phyloP scores from a whole-genome alignment of 2,113 vertebrate species.

The Galbula dea region DNA sequence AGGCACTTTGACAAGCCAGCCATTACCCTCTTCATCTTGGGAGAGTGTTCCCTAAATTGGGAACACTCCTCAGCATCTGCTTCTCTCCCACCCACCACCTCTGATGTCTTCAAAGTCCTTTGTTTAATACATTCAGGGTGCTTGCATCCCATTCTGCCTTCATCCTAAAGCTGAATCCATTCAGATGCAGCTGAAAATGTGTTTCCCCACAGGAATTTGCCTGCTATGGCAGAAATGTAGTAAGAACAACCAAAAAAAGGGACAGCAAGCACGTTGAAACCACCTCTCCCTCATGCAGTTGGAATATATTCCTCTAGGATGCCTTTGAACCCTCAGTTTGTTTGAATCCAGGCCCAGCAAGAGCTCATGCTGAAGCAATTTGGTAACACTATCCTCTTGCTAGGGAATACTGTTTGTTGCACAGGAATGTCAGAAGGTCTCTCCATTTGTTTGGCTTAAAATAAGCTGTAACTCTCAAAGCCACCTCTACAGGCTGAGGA shows the following conservation, averaged over 20 bases:
- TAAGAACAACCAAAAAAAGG: not conserved
- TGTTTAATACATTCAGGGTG: constrained; percentile 48
- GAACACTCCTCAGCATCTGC: constrained; percentile 46
- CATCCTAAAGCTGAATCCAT: constrained; percentile 49
- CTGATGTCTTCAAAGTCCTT: constrained; percentile 34
- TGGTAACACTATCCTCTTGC: constrained; percentile 56
- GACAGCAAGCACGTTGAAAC: not conserved
- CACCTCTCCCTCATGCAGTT: constrained; percentile 5
- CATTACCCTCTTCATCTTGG: constrained; percentile 14
- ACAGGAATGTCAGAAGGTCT: constrained; percentile 17
- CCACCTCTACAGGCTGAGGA: constrained; percentile 26
- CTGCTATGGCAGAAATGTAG: constrained; percentile 49
- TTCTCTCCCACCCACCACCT: constrained; percentile 37
- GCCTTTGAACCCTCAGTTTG: constrained; percentile 30
- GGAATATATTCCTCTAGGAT: constrained; percentile 20
- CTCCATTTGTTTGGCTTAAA: constrained; percentile 45
- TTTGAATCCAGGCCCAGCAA: constrained; percentile 31
- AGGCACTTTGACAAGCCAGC: constrained; percentile 27
- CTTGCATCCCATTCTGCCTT: constrained; percentile 17
- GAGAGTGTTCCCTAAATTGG: constrained; percentile 49
- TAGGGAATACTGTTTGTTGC: constrained; percentile 15
- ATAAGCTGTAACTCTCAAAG: constrained; percentile 31
- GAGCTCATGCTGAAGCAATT: constrained; percentile 54
- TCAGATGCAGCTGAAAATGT: constrained; percentile 46
- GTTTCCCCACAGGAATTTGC: constrained; percentile 48